Evolutionary conservation across 1,140 invertebrate genomes (phyloP), one percentile per base, ranked within the genome.

Genomic region (Pinna nobilis): DNA sequence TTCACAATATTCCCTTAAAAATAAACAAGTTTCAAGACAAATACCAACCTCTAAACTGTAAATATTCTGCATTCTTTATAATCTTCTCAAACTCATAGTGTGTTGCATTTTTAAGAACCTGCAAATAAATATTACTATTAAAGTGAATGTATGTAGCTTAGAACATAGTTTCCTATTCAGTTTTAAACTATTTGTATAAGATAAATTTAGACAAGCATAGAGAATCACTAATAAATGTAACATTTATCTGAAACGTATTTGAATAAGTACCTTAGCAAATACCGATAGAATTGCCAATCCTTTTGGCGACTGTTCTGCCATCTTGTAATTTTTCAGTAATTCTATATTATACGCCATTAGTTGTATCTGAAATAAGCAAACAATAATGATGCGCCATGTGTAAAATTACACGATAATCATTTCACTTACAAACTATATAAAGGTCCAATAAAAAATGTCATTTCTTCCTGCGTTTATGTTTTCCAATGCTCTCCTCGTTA

Each of bases 331-430:
- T 2, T 39, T 25, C 18, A 41, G 44, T 11, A 63, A 25, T 25
- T 63, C 59, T 1, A 37, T 41, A 41, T 63, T 63, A 63, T 44
- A 63, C n/a, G 59, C 59, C 59, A 63, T 63, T 2, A 63, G 35
- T 37, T 63, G 59, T 13, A 63, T 20, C 59, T 63, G 25, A 11
- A 44, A 44, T 13, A 23, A 63, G 20, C 1, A 33, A 41, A 41
- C 6, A 44, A n/a, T 11, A n/a, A 11, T n/a, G n/a, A 44, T 44
- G 9, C 39, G 39, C n/a, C 9, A 11, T 9, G n/a, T 9, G 9
- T 44, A 9, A 9, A 4, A 41, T 28, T 32, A 63, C 37, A 25
- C 39, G 6, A 57, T 18, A 25, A 11, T 33, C 0, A 33, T 20
- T 35, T 15, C 0, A 32, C 1, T 33, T 13, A 59, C n/a, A 32